These are phyloP conservation scores for Trissonchulus latispiculum DNA, from an alignment of 2,888 invertebrate genomes.

Conservation along the genomic window DNA sequence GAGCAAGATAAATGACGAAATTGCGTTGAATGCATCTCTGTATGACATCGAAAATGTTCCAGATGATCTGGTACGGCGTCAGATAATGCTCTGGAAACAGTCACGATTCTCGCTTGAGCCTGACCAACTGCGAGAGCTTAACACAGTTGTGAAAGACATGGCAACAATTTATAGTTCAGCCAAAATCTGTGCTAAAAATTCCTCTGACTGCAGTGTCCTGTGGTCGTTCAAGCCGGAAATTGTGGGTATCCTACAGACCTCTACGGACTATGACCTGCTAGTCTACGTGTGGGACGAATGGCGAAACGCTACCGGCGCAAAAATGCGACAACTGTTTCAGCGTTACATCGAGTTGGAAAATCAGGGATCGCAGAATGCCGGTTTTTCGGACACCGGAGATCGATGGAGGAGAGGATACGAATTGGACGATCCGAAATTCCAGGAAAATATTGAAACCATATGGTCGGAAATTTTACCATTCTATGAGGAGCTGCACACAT, in stretches of 20 bases:
- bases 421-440: not conserved
- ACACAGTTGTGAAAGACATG: constrained; percentile 63
- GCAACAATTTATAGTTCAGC: constrained; percentile 64
- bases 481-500: constrained; percentile 29
- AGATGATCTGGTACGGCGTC: too few relatives aligned
- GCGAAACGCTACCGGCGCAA: constrained; percentile 40
- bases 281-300: constrained; percentile 42
- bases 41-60: too few relatives aligned
- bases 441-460: not conserved
- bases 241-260: not conserved
- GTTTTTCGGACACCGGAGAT: not conserved
- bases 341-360: not conserved
- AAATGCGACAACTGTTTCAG: constrained; percentile 37
- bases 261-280: constrained; percentile 35
- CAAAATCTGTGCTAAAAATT: constrained; percentile 61
- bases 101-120: too few relatives aligned
- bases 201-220: not conserved
- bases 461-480: constrained; percentile 12
- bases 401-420: constrained; percentile 5
- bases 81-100: too few relatives aligned
- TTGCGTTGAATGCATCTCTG: too few relatives aligned
- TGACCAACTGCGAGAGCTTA: too few relatives aligned
- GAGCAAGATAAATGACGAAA: too few relatives aligned
- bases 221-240: not conserved
- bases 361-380: not conserved